Conservation (phyloP, 1,140 invertebrate species). For the Zaprionus tsacasi region DNA sequence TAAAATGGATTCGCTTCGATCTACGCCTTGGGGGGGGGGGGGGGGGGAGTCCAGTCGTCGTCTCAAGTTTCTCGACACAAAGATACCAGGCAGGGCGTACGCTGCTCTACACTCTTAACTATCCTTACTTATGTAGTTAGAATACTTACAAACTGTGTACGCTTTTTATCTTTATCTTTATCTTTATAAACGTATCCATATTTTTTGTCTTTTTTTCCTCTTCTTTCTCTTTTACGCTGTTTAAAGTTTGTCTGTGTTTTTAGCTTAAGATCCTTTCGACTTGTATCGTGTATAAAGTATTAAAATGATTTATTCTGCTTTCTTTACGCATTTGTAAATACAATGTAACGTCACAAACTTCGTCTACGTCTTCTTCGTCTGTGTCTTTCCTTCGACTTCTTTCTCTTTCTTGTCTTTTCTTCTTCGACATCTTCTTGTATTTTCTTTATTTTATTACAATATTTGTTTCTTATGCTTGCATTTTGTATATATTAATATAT, state of each 20-base stretch:
- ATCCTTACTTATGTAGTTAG: slow-evolving; percentile 70
- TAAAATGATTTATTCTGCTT: slow-evolving; percentile 79
- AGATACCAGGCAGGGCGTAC: slow-evolving; percentile 1
- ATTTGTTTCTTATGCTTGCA: slow-evolving; percentile 49
- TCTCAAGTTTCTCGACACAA: not conserved
- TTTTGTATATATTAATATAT: slow-evolving; percentile 82
- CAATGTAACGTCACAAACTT: slow-evolving; percentile 64
- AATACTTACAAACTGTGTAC: slow-evolving; percentile 77
- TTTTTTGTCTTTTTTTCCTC: slow-evolving; percentile 48
- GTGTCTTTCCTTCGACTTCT: slow-evolving; percentile 9
- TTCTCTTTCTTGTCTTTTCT: slow-evolving; percentile 13
- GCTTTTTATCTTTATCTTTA: slow-evolving; percentile 29
- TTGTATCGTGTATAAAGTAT: slow-evolving; percentile 82
- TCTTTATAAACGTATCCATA: slow-evolving; percentile 70
- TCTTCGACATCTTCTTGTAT: slow-evolving; percentile 30
- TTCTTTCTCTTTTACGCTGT: slow-evolving; percentile 11
- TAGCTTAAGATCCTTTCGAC: slow-evolving; percentile 64
- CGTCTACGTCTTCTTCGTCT: slow-evolving; percentile 41
- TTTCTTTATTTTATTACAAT: slow-evolving; percentile 20
- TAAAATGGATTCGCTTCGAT: not conserved
- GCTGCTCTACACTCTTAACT: slow-evolving; percentile 49
- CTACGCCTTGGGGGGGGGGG: not conserved
- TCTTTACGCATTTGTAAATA: slow-evolving; percentile 74
- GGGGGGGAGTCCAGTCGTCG: not conserved
- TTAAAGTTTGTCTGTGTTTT: slow-evolving; percentile 25